Conservation (phyloP, 2,888 invertebrate genomes). For the Heliconius sara region DNA sequence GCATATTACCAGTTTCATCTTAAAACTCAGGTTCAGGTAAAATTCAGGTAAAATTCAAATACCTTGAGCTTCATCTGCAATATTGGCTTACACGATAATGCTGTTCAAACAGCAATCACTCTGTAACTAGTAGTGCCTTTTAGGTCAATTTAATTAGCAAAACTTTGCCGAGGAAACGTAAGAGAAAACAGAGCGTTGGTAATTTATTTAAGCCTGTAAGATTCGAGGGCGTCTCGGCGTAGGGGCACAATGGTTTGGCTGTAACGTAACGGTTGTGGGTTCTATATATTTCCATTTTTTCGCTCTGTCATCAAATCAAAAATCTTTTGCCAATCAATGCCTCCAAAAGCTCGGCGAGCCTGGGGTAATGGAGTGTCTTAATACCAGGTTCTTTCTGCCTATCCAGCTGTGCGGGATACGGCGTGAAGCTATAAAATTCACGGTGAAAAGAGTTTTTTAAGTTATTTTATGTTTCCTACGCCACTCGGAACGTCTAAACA, state of each 20-base stretch:
- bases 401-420: too few relatives aligned
- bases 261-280: too few relatives aligned
- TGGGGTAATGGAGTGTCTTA: too few relatives aligned
- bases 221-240: too few relatives aligned
- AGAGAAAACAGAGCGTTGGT: constrained; percentile 22
- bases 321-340: too few relatives aligned
- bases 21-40: background rate
- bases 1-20: constrained; percentile 12
- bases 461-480: constrained; percentile 12
- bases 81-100: constrained; percentile 25
- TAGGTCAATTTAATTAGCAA: constrained; percentile 38
- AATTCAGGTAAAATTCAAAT: background rate
- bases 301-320: too few relatives aligned
- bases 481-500: constrained; percentile 35
- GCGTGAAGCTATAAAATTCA: constrained; percentile 23
- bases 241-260: too few relatives aligned
- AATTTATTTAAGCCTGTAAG: constrained; percentile 36
- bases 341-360: too few relatives aligned
- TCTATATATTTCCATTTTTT: too few relatives aligned
- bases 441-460: constrained; percentile 29
- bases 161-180: constrained; percentile 19
- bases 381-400: too few relatives aligned
- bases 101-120: constrained; percentile 27
- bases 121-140: constrained; percentile 32
- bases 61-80: constrained; percentile 19